Conservation (phyloP, 2,797 vertebrate genomes). For the Eutrigla gurnardus region DNA sequence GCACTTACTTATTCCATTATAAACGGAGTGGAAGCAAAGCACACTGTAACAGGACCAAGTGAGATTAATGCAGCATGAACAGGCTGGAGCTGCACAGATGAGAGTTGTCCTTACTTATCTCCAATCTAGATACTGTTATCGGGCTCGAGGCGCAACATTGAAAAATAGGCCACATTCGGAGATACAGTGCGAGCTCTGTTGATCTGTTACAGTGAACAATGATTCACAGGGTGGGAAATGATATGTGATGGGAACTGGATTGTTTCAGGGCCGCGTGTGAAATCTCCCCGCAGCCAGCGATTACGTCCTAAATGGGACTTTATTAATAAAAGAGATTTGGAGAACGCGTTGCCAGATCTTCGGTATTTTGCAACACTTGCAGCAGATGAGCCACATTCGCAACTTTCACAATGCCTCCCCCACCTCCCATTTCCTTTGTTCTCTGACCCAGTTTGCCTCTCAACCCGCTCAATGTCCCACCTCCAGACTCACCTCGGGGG, state of each 20-base stretch:
- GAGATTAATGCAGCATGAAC: slow-evolving; percentile 38
- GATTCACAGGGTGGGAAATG: slow-evolving; percentile 51
- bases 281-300: slow-evolving; percentile 25
- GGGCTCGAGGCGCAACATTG: slow-evolving; percentile 48
- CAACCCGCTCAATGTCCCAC: slow-evolving; percentile 41
- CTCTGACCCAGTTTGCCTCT: slow-evolving; percentile 72
- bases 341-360: slow-evolving; percentile 24
- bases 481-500: slow-evolving; percentile 56
- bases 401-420: slow-evolving; percentile 52
- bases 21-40: slow-evolving; percentile 17
- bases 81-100: slow-evolving; percentile 26
- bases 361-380: slow-evolving; percentile 30
- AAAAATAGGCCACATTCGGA: slow-evolving; percentile 67
- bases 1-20: slow-evolving; percentile 8
- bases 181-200: slow-evolving; percentile 52
- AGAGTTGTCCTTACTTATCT: slow-evolving; percentile 48
- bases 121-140: slow-evolving; percentile 44
- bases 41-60: slow-evolving; percentile 12
- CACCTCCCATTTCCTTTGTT: slow-evolving; percentile 60
- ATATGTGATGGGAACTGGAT: slow-evolving; percentile 29
- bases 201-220: slow-evolving; percentile 55
- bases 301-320: slow-evolving; percentile 19
- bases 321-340: slow-evolving; percentile 39
- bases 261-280: slow-evolving; percentile 40
- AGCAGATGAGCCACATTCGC: slow-evolving; percentile 53